A percentile compares a stretch with the other conserved stretches of the same genome.
phyloP scores from a whole-genome alignment of 2,888 invertebrate species.

The Hanleya hanleyi region DNA sequence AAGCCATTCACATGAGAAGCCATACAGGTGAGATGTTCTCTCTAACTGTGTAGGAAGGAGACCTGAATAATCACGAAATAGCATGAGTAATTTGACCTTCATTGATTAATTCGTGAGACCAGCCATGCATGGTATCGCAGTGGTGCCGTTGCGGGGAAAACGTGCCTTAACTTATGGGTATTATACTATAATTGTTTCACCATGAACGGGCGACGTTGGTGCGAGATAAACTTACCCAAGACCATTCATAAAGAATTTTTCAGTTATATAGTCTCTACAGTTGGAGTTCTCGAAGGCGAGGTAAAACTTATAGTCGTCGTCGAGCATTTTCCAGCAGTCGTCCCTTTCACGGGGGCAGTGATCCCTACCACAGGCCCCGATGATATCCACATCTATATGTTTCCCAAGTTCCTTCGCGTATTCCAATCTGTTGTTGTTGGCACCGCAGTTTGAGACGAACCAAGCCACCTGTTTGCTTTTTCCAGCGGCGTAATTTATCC shows the following conservation, averaged over 20 bases:
- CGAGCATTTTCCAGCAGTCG: constrained; percentile 58
- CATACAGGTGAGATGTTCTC: too few relatives aligned
- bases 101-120: too few relatives aligned
- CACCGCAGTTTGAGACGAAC: constrained; percentile 97
- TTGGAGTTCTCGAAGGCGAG: constrained; percentile 21
- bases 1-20: too few relatives aligned
- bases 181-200: too few relatives aligned
- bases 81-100: too few relatives aligned
- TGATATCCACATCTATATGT: constrained; percentile 87
- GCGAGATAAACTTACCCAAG: constrained; percentile 1
- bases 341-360: constrained; percentile 77
- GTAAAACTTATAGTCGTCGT: constrained; percentile 25
- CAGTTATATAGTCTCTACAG: constrained; percentile 28
- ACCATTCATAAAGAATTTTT: constrained; percentile 23
- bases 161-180: too few relatives aligned
- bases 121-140: too few relatives aligned
- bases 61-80: too few relatives aligned
- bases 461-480: constrained; percentile 94
- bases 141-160: too few relatives aligned
- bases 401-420: constrained; percentile 89
- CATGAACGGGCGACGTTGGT: too few relatives aligned
- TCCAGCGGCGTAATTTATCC: constrained; percentile 77
- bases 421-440: constrained; percentile 88
- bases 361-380: constrained; percentile 89
- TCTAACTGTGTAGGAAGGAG: too few relatives aligned